A percentile compares a stretch with the other conserved stretches of the same genome.
phyloP scores from a whole-genome alignment of 2,797 vertebrate genomes.

The Rachycentron canadum region DNA sequence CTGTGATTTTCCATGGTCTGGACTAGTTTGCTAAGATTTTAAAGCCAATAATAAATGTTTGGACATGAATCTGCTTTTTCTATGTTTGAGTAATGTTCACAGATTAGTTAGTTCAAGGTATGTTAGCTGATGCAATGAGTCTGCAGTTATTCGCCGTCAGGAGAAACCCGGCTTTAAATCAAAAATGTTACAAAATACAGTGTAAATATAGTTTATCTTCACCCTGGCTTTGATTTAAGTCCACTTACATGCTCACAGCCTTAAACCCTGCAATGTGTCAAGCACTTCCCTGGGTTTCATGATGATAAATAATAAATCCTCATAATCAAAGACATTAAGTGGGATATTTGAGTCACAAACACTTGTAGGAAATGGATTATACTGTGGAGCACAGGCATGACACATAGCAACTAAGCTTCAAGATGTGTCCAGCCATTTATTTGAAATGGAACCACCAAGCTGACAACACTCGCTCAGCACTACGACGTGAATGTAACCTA shows the following conservation, averaged over 20 bases:
- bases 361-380: slow-evolving; percentile 36
- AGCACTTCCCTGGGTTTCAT: slow-evolving; percentile 21
- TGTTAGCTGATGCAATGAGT: background rate
- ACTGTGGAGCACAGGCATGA: slow-evolving; percentile 27
- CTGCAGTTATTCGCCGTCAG: background rate
- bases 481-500: background rate
- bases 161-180: background rate
- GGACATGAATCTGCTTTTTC: slow-evolving; percentile 36
- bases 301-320: slow-evolving; percentile 54
- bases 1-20: slow-evolving; percentile 9
- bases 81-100: slow-evolving; percentile 17
- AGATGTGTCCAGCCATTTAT: slow-evolving; percentile 24
- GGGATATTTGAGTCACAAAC: slow-evolving; percentile 42
- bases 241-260: slow-evolving; percentile 20
- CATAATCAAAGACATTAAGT: slow-evolving; percentile 39
- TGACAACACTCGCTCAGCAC: slow-evolving; percentile 3
- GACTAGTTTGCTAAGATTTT: background rate
- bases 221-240: slow-evolving; percentile 34
- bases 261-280: slow-evolving; percentile 39
- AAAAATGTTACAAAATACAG: slow-evolving; percentile 10
- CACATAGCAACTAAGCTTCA: slow-evolving; percentile 18
- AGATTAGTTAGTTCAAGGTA: background rate
- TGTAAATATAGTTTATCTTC: slow-evolving; percentile 28
- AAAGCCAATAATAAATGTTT: slow-evolving; percentile 36
- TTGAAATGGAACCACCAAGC: slow-evolving; percentile 17